A percentile compares a stretch with the other conserved stretches of the same genome.
phyloP scores from a whole-genome alignment of 1,140 invertebrate genomes.

The Calliopsis andreniformis region DNA sequence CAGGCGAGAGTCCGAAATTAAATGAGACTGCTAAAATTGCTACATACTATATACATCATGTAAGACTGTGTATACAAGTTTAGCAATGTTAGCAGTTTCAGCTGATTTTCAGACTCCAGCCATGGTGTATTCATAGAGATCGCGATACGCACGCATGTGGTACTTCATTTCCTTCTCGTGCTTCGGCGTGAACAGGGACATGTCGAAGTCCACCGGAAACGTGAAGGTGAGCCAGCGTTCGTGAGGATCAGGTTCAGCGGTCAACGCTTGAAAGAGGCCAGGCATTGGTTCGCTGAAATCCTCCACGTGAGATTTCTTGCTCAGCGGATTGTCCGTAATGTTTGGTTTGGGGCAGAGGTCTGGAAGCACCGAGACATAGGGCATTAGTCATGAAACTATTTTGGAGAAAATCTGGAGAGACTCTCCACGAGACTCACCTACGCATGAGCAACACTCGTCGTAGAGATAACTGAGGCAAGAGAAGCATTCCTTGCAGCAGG shows the following conservation, averaged over 20 bases:
- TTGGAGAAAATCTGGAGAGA: neutral
- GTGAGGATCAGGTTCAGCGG: constrained; percentile 88
- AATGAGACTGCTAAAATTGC: too few relatives aligned
- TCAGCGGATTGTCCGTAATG: constrained; percentile 86
- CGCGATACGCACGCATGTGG: constrained; percentile 84
- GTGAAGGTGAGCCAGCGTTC: constrained; percentile 90
- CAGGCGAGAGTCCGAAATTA: too few relatives aligned
- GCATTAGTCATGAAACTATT: constrained; percentile 28
- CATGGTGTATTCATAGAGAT: too few relatives aligned
- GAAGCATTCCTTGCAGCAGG: constrained; percentile 96
- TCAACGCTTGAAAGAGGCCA: constrained; percentile 91
- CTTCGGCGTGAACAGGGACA: constrained; percentile 80
- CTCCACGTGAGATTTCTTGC: constrained; percentile 93
- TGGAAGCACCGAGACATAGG: constrained; percentile 68
- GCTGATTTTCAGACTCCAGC: too few relatives aligned
- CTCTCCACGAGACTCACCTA: constrained; percentile 86
- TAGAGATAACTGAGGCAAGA: constrained; percentile 94
- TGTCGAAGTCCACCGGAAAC: constrained; percentile 88
- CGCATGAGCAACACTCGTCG: constrained; percentile 96
- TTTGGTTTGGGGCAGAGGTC: constrained; percentile 95
- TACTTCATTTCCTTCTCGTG: constrained; percentile 87
- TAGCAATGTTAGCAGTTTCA: too few relatives aligned
- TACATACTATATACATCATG: too few relatives aligned
- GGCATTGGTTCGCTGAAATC: constrained; percentile 91
- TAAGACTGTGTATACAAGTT: too few relatives aligned